A percentile compares a stretch with the other conserved stretches of the same genome.
Evolutionary conservation across 2,888 invertebrate genomes (phyloP).

Genomic region (Pachycephus smyrnensis): DNA sequence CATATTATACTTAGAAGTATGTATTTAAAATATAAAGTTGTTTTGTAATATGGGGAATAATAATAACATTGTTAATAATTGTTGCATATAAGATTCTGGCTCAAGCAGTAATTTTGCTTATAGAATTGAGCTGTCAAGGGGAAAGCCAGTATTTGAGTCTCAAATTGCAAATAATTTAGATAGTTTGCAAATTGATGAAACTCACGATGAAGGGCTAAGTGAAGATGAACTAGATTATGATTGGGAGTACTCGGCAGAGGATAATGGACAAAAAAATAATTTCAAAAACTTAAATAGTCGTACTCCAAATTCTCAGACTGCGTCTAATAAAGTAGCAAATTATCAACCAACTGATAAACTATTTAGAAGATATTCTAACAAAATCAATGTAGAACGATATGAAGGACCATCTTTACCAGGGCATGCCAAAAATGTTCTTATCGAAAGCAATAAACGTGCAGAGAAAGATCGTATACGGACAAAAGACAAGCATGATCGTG

Average conservation of each 20-base stretch:
- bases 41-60: too few species aligned
- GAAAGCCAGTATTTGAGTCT: constrained; percentile 11
- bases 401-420: constrained; percentile 75
- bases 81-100: too few species aligned
- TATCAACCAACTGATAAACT: constrained; percentile 87
- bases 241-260: constrained; percentile 33
- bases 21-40: too few species aligned
- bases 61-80: too few species aligned
- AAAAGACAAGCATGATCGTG: constrained; percentile 94
- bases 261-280: constrained; percentile 44
- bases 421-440: constrained; percentile 79
- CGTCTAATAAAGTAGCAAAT: constrained; percentile 73
- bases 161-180: constrained; percentile 22
- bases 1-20: too few species aligned
- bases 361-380: constrained; percentile 81
- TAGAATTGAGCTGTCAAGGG: constrained; percentile 11
- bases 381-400: constrained; percentile 87
- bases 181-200: constrained; percentile 22
- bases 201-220: constrained; percentile 36
- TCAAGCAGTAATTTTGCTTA: constrained; percentile 10
- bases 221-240: constrained; percentile 27
- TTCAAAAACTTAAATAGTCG: constrained; percentile 52
- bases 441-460: constrained; percentile 75
- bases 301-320: constrained; percentile 69
- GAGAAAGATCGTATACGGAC: constrained; percentile 79